Evolutionary conservation across 2,888 invertebrate species (phyloP).

Genomic region (Spialia ferax): DNA sequence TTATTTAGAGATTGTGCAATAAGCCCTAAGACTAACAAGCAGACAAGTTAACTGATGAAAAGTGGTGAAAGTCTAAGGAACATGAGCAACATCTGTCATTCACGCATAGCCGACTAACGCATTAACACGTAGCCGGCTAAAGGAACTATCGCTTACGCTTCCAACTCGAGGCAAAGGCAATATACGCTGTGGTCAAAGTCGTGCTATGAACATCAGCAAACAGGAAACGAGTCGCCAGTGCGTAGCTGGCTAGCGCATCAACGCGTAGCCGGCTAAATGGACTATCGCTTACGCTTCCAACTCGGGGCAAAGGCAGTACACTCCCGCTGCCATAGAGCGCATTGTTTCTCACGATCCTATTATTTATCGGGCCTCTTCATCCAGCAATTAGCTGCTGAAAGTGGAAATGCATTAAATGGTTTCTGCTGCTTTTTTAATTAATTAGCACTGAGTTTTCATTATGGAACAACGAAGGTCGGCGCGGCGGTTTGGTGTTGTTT

Average conservation of each 20-base stretch:
- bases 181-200: too few species aligned
- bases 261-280: too few species aligned
- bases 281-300: background rate
- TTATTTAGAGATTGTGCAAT: too few species aligned
- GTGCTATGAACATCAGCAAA: too few species aligned
- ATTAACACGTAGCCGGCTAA: too few species aligned
- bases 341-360: slow-evolving; percentile 17
- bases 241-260: too few species aligned
- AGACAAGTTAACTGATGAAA: too few species aligned
- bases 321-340: slow-evolving; percentile 18
- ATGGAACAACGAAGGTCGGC: background rate
- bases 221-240: too few species aligned
- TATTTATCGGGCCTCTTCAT: slow-evolving; percentile 26
- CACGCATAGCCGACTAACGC: too few species aligned
- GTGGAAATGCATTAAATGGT: slow-evolving; percentile 20
- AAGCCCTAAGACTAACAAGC: too few species aligned
- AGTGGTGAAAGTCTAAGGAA: too few species aligned
- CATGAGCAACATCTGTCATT: too few species aligned
- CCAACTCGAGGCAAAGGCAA: background rate
- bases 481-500: background rate
- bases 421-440: slow-evolving; percentile 16
- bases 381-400: slow-evolving; percentile 17
- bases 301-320: background rate
- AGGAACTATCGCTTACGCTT: background rate
- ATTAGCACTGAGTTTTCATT: slow-evolving; percentile 11